phyloP scores from a whole-genome alignment of 2,888 invertebrate species.

The Phoronis australis region DNA sequence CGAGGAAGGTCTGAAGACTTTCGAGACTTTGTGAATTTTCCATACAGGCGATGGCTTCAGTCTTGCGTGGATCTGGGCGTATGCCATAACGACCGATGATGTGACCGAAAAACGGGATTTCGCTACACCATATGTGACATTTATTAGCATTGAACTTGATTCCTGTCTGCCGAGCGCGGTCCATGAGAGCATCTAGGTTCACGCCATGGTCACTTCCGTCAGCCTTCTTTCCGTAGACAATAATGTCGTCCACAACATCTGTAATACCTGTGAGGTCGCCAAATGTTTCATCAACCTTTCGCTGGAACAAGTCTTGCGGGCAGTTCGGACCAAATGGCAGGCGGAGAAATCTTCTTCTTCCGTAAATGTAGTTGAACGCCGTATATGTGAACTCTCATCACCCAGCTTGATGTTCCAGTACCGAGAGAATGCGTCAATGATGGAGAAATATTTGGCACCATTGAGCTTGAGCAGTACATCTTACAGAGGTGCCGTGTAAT shows the following conservation, averaged over 20 bases:
- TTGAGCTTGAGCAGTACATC: too few relatives aligned
- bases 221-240: background rate
- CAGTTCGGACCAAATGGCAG: too few relatives aligned
- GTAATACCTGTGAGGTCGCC: background rate
- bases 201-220: background rate
- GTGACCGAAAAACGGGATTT: constrained; percentile 2
- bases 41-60: background rate
- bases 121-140: constrained; percentile 1
- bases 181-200: background rate
- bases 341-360: too few relatives aligned
- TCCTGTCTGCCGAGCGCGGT: background rate
- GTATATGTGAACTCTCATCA: too few relatives aligned
- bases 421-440: too few relatives aligned
- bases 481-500: too few relatives aligned
- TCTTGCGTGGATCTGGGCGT: background rate
- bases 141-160: background rate
- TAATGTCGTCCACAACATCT: background rate
- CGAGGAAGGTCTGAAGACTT: background rate
- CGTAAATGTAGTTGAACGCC: too few relatives aligned
- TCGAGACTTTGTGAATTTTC: background rate
- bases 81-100: background rate
- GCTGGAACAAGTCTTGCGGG: background rate
- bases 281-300: background rate
- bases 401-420: too few relatives aligned
- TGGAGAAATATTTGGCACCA: too few relatives aligned